Percentiles rank a stretch among this genome's conserved stretches.
Conservation (phyloP, 2,797 vertebrate genomes). For the Sparidentex hasta region DNA sequence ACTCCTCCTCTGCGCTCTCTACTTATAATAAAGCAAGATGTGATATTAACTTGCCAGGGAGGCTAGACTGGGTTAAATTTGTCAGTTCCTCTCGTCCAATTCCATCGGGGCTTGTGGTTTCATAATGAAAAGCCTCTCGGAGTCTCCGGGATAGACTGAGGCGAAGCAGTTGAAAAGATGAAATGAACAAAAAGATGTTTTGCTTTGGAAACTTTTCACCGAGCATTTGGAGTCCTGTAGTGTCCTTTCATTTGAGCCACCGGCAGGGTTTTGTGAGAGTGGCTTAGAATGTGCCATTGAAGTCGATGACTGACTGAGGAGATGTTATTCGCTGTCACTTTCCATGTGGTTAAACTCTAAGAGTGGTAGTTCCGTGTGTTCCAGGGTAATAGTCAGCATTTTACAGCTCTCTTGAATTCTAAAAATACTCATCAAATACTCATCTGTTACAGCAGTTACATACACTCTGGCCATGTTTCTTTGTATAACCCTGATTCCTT, state of each 20-base stretch:
- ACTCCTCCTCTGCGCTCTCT: constrained; percentile 58
- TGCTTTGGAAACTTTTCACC: constrained; percentile 57
- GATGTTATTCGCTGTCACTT: constrained; percentile 25
- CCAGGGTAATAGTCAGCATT: constrained; percentile 1
- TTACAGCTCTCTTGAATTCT: neutral
- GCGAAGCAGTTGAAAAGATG: constrained; percentile 55
- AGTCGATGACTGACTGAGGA: constrained; percentile 11
- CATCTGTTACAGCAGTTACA: neutral
- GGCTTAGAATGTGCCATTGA: constrained; percentile 25
- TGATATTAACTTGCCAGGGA: constrained; percentile 76
- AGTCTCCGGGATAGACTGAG: constrained; percentile 54
- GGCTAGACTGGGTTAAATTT: constrained; percentile 75
- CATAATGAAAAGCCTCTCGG: constrained; percentile 76
- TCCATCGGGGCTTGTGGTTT: constrained; percentile 74
- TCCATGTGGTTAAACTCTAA: constrained; percentile 14
- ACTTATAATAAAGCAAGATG: constrained; percentile 68
- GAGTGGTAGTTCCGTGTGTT: neutral
- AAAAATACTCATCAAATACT: neutral
- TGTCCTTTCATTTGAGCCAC: constrained; percentile 45
- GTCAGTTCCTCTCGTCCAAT: constrained; percentile 70
- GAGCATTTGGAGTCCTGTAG: constrained; percentile 27
- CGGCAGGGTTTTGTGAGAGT: constrained; percentile 23
- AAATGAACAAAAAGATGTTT: constrained; percentile 63
- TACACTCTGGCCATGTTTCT: neutral
- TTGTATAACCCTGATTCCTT: too few relatives aligned